Evolutionary conservation across 2,888 invertebrate species (phyloP), one percentile per base, ranked within the genome.

Genomic region (Cosmopolites sordidus): DNA sequence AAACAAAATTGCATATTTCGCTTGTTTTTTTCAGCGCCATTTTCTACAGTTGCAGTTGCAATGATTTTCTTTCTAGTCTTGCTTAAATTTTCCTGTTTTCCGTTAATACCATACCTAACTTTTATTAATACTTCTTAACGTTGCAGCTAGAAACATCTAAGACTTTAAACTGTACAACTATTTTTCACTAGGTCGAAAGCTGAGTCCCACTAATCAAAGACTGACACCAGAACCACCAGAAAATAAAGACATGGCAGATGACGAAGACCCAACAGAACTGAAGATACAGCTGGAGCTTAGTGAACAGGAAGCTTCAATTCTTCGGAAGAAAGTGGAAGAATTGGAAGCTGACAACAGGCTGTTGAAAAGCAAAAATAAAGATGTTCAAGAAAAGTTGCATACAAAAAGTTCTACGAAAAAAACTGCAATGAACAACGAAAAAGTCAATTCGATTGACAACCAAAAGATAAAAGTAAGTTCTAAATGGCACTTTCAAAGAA

Each of bases 291-390:
- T 95, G 46, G 94, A 94, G 73, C 79, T 93, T 43, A 89, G 89
- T 69, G 93, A 94, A 74, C 91, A 92, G 78, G 94, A 95, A 78
- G 84, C 91, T 51, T 82, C 86, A 16, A 87, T 91, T 54, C 75
- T 93, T 58, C 80, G 89, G 38, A 81, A 87, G 60, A 93, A 92
- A 75, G 84, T 91, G 51, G 89, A 90, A 71, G 89, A 89, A 63
- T 75, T 90, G 60, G 92, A 93, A 75, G 82, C 81, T 59, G 89
- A 92, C 66, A 88, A 86, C 66, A 84, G 86, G 54, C 81, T 82
- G 42, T 73, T 85, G 11, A 86, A 83, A 68, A 83, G 83, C 62
- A 87, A 90, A 76, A 79, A 88, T 6, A 85, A 85, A 63, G 89
- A 90, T 60, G 75, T 92, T 18, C 83, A 87, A 60, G 86, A 87